Evolutionary conservation across 2,113 vertebrate species (phyloP).

Genomic region (Myxocyprinus asiaticus): DNA sequence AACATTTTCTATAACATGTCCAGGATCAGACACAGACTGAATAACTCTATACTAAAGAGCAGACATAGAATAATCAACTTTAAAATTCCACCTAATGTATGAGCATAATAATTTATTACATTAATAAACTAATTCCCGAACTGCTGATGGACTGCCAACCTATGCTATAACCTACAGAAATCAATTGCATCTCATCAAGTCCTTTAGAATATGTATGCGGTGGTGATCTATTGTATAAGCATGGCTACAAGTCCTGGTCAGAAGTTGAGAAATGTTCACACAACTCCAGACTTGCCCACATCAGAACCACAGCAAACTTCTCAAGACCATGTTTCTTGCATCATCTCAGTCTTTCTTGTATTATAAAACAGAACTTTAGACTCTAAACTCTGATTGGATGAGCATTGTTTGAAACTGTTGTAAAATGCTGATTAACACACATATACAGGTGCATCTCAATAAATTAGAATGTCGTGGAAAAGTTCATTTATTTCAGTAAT

Average conservation of each 20-base stretch:
- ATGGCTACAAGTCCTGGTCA: neutral
- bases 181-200: conserved; percentile 44
- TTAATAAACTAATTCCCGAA: conserved; percentile 7
- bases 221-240: conserved; percentile 1
- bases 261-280: conserved; percentile 1
- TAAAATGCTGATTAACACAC: too few relatives aligned
- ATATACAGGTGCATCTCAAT: too few relatives aligned
- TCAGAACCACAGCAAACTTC: conserved; percentile 8
- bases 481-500: too few relatives aligned
- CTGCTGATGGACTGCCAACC: neutral
- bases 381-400: too few relatives aligned
- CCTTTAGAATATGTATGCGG: conserved; percentile 47
- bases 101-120: conserved; percentile 11
- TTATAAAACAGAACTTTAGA: too few relatives aligned
- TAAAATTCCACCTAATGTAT: conserved; percentile 17
- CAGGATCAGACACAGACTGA: neutral
- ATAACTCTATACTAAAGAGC: conserved; percentile 5
- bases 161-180: conserved; percentile 41
- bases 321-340: conserved; percentile 14
- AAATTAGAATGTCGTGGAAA: too few relatives aligned
- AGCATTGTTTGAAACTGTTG: too few relatives aligned
- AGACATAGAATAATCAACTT: neutral
- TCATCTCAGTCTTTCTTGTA: neutral
- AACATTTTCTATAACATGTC: conserved; percentile 3
- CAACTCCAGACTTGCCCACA: conserved; percentile 9